These are phyloP conservation scores for Todiramphus chloris DNA, from an alignment of 2,113 vertebrate genomes.

Conservation along the genomic window DNA sequence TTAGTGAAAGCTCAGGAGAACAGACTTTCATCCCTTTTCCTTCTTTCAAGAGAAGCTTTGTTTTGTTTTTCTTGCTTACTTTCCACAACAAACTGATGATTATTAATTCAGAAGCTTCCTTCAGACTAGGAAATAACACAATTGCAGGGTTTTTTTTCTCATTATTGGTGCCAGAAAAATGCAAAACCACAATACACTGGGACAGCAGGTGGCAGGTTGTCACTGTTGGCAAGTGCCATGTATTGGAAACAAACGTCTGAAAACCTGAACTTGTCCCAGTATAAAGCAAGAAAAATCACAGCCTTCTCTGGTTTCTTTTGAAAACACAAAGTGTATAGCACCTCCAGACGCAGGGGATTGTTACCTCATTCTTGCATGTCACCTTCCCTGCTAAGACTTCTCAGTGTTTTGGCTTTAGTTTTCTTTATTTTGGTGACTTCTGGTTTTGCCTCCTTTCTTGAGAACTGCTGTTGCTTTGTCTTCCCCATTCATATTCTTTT, in stretches of 20 bases:
- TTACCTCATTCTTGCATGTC: slow-evolving; percentile 44
- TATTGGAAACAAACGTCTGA: not conserved
- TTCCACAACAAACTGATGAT: not conserved
- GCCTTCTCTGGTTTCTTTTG: not conserved
- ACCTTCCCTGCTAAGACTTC: slow-evolving; percentile 52
- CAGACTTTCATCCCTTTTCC: not conserved
- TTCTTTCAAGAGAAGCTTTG: not conserved
- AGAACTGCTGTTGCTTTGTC: slow-evolving; percentile 75
- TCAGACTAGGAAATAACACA: not conserved
- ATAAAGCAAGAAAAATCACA: not conserved
- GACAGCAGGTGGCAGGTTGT: not conserved
- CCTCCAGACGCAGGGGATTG: not conserved
- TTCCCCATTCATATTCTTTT: slow-evolving; percentile 81
- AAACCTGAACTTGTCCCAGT: not conserved
- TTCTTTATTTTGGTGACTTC: slow-evolving; percentile 64
- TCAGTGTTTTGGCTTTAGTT: slow-evolving; percentile 58
- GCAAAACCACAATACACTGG: not conserved
- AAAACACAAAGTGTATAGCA: not conserved
- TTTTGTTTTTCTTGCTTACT: slow-evolving; percentile 9
- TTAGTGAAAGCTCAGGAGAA: not conserved
- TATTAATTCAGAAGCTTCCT: slow-evolving; percentile 2
- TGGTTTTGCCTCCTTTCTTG: slow-evolving; percentile 53
- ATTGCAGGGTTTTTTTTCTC: not conserved
- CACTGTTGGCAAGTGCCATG: rapidly evolving
- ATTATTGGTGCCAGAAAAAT: not conserved